Evolutionary conservation across 2,888 invertebrate species (phyloP).

Genomic region (Drosophila pseudotalamancana): DNA sequence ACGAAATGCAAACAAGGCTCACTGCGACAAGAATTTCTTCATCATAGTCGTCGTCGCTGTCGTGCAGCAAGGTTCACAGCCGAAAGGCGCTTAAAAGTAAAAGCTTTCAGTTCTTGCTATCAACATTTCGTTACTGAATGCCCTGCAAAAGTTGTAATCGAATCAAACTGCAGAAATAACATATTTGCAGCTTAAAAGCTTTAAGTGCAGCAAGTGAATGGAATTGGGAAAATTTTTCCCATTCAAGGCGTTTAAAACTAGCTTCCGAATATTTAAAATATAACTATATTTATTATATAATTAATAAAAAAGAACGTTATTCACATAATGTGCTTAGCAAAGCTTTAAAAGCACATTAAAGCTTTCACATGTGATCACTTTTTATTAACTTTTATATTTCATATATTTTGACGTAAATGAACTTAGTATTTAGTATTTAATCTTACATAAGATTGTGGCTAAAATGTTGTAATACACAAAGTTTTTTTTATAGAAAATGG

Average conservation of each 20-base stretch:
- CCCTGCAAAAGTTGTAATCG: conserved; percentile 19
- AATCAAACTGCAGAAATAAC: conserved; percentile 1
- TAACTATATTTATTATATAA: too few species aligned
- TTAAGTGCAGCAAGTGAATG: too few species aligned
- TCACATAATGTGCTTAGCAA: too few species aligned
- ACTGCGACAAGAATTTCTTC: conserved; percentile 54
- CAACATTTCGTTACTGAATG: conserved; percentile 1
- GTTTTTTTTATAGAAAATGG: conserved; percentile 1
- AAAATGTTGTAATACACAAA: conserved; percentile 16
- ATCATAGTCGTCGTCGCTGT: conserved; percentile 26
- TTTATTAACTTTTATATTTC: too few species aligned
- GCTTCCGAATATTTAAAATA: too few species aligned
- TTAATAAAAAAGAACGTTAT: too few species aligned
- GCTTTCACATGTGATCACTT: too few species aligned
- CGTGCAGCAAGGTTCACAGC: conserved; percentile 26
- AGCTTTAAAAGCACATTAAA: neutral
- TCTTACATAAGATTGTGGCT: neutral
- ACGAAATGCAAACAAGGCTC: conserved; percentile 75
- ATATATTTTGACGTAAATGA: too few species aligned
- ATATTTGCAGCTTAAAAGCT: neutral
- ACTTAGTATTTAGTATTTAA: too few species aligned
- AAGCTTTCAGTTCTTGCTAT: neutral
- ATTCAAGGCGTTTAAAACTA: too few species aligned
- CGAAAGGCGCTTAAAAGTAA: conserved; percentile 35
- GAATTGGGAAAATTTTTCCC: too few species aligned